These are phyloP conservation scores for Onthophagus taurus DNA, from an alignment of 1,140 invertebrate genomes.

Conservation along the genomic window DNA sequence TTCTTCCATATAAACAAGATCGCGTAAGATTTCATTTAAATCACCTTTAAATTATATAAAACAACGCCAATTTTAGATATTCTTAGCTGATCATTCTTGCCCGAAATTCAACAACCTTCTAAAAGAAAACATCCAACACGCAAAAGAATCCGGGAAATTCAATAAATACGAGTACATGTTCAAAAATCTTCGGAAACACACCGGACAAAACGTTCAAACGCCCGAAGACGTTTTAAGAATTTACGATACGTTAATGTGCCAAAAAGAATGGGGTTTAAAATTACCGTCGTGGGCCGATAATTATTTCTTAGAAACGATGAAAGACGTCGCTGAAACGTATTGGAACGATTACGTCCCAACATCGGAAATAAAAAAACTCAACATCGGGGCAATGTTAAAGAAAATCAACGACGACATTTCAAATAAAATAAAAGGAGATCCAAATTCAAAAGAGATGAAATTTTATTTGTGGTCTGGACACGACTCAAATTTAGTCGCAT, in stretches of 20 bases:
- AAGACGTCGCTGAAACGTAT: conserved; percentile 18
- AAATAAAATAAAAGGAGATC: background rate
- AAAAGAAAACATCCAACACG: background rate
- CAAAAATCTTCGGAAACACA: background rate
- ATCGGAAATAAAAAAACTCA: conserved; percentile 11
- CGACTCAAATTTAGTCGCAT: conserved; percentile 57
- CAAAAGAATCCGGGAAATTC: conserved; percentile 3
- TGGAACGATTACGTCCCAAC: conserved; percentile 19
- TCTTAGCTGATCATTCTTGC: background rate
- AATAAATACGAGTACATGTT: background rate
- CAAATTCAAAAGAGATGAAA: conserved; percentile 1
- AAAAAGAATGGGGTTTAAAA: conserved; percentile 45
- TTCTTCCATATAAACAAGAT: conserved; percentile 7
- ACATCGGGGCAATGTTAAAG: conserved; percentile 9
- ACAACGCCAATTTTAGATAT: background rate
- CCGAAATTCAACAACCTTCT: background rate
- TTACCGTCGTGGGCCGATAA: conserved; percentile 50
- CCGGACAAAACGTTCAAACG: background rate
- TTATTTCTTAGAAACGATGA: conserved; percentile 45
- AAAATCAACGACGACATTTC: background rate
- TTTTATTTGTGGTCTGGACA: conserved; percentile 50
- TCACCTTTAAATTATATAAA: background rate
- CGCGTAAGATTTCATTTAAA: conserved; percentile 5
- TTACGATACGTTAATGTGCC: conserved; percentile 11
- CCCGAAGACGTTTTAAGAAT: background rate